Evolutionary conservation across 2,888 invertebrate genomes (phyloP), one percentile per base, ranked within the genome.

Genomic region (Prosopocoilus inquinatus): DNA sequence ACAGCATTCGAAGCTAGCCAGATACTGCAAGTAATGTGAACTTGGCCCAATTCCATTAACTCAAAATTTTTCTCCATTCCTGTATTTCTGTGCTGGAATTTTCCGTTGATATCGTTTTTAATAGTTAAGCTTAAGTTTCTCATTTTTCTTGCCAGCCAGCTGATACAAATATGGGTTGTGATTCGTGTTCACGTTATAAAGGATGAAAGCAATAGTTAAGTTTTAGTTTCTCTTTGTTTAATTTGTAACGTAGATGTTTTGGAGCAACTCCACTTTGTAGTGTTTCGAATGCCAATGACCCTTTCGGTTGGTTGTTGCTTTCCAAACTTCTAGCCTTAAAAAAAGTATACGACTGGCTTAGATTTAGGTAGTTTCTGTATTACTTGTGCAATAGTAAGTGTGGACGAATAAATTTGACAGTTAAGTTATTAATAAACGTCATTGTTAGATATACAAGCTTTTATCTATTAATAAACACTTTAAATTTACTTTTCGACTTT

Each of bases 1-100:
- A 94, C 92, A 63, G 92, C 94, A 70, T 95, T 92, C 78, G 94
- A 94, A 80, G 92, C 92, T 69, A 91, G 91, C 78, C 92, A 92
- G 82, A 91, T 92, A 72, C 81, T 93, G 62, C 92, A 92, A 85
- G 91, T 90, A 61, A 76, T 77, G 76, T 76, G 71, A 74, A 73
- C 32, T 41, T 50, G 47, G 35, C 36, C 13, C 20, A 28, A 28
- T 28, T 41, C 12, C 9, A 41, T 7, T 41, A 16, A 13, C 16
- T 41, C 16, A 15, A 58, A 59, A 62, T 62, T 55, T 60, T 58
- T 50, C 57, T 55, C 57, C 54, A 60, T 60, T 59, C 54, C 55
- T 56, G 51, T 58, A 56, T 58, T 57, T 57, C 59, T 52, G 55
- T 53, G 53, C 58, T 53, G 55, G 51, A 50, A 52, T 52, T 46